Evolutionary conservation across 2,113 vertebrate species (phyloP).

Genomic region (Rhinichthys klamathensis): DNA sequence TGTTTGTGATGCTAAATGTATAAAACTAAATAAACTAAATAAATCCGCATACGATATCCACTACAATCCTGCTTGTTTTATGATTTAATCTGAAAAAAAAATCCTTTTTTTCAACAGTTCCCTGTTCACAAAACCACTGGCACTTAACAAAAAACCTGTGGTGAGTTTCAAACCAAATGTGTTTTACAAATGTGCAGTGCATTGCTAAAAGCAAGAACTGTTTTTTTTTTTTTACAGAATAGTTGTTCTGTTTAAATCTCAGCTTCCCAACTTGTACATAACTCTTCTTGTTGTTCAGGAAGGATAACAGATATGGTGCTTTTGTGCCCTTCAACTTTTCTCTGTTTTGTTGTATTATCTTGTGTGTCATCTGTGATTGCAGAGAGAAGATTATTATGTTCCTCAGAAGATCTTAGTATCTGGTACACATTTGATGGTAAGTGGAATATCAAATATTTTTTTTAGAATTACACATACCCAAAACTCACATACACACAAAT

Average conservation of each 20-base stretch:
- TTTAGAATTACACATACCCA: too few relatives aligned
- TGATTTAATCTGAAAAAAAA: neutral
- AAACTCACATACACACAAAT: too few relatives aligned
- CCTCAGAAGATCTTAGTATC: neutral
- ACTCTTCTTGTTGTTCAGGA: neutral
- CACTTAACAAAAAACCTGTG: neutral
- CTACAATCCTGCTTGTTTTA: neutral
- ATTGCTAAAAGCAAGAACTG: neutral
- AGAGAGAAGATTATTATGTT: slow-evolving; percentile 23
- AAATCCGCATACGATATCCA: neutral
- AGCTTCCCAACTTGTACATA: neutral
- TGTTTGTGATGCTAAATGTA: neutral
- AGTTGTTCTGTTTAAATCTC: neutral
- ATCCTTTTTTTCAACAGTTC: neutral
- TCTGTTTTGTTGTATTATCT: neutral
- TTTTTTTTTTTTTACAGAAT: neutral
- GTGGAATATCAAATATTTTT: neutral
- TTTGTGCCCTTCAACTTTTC: neutral
- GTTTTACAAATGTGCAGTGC: neutral
- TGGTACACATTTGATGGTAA: slow-evolving; percentile 48
- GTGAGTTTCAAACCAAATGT: neutral
- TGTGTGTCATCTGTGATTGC: slow-evolving; percentile 1
- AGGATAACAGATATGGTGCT: neutral
- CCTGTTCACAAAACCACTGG: neutral
- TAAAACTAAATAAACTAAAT: neutral